phyloP scores from a whole-genome alignment of 1,140 invertebrate genomes.

The Chelonus insularis region DNA sequence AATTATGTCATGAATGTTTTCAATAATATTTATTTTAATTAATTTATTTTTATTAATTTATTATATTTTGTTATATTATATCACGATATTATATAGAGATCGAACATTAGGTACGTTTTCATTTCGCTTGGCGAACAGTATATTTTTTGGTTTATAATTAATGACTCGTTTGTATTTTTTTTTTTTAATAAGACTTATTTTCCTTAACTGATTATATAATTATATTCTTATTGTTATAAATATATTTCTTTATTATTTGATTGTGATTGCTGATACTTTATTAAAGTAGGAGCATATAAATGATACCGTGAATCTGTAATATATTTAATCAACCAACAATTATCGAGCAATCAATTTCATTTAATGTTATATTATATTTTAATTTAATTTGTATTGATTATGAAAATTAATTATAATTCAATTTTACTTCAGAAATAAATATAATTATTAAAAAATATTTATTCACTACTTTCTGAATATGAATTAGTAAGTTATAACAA shows the following conservation, averaged over 20 bases:
- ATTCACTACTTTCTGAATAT: neutral
- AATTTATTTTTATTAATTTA: slow-evolving; percentile 24
- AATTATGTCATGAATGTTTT: no score
- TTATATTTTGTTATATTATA: slow-evolving; percentile 48
- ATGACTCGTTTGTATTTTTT: slow-evolving; percentile 4
- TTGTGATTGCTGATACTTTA: no score
- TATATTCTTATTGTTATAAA: neutral
- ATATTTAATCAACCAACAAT: no score
- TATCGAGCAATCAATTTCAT: no score
- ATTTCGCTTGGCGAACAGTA: slow-evolving; percentile 37
- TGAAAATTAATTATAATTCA: neutral
- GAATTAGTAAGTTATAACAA: no score
- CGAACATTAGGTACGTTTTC: slow-evolving; percentile 52
- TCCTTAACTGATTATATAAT: neutral
- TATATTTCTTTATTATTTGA: neutral
- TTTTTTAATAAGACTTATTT: slow-evolving; percentile 11
- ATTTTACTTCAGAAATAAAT: no score
- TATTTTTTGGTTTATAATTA: slow-evolving; percentile 25
- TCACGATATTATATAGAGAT: slow-evolving; percentile 53
- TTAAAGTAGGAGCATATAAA: no score
- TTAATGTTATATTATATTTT: neutral
- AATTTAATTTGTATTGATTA: neutral
- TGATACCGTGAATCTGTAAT: no score
- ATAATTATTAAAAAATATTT: neutral
- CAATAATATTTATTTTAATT: no score